A percentile compares a stretch with the other conserved stretches of the same genome.
Evolutionary conservation across 1,140 invertebrate genomes (phyloP).

Genomic region (Drosophila orena): DNA sequence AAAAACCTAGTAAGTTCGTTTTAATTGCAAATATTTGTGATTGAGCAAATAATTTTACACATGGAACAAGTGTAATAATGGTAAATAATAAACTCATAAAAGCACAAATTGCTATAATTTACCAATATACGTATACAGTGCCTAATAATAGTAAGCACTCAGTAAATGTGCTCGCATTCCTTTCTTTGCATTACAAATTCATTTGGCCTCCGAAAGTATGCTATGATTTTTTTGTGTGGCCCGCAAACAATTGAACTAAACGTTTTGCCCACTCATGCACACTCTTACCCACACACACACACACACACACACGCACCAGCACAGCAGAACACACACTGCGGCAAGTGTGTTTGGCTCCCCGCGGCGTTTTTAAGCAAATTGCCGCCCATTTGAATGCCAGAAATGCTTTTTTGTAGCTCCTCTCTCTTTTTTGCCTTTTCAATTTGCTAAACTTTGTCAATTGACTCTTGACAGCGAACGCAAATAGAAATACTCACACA

Average conservation of each 20-base stretch:
- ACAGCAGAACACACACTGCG: conserved; percentile 1
- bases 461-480: conserved; percentile 75
- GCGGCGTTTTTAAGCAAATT: conserved; percentile 73
- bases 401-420: conserved; percentile 26
- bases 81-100: neutral
- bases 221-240: conserved; percentile 29
- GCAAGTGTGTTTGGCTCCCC: conserved; percentile 31
- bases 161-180: neutral
- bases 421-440: conserved; percentile 33
- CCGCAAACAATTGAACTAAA: conserved; percentile 43
- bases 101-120: no score
- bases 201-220: conserved; percentile 28
- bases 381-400: conserved; percentile 54
- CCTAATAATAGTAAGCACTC: neutral
- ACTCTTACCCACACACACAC: neutral
- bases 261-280: conserved; percentile 31
- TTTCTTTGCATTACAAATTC: conserved; percentile 9
- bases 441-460: conserved; percentile 74
- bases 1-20: neutral
- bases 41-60: no score
- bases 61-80: no score
- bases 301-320: conserved; percentile 1
- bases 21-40: neutral
- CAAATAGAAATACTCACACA: conserved; percentile 52
- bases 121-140: no score